Percentiles rank a stretch among this genome's conserved stretches.
These are phyloP conservation scores for Agrochola lychnidis DNA, from an alignment of 2,888 invertebrate genomes.

Conservation along the genomic window DNA sequence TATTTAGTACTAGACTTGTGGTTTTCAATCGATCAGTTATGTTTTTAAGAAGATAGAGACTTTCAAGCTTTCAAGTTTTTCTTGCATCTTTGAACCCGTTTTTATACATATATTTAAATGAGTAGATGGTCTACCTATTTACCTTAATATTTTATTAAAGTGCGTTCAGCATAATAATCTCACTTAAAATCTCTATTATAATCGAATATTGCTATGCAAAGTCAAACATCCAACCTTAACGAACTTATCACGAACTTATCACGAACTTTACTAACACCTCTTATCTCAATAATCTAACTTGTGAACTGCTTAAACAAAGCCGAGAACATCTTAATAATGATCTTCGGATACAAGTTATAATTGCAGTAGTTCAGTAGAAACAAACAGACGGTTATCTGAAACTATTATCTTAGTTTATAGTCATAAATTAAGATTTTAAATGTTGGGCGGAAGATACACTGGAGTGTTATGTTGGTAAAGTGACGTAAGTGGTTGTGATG, in stretches of 20 bases:
- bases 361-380: conserved; percentile 60
- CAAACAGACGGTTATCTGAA: conserved; percentile 65
- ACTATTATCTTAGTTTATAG: conserved; percentile 69
- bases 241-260: conserved; percentile 36
- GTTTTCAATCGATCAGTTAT: no score
- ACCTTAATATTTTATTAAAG: not conserved
- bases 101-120: not conserved
- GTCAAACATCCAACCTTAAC: conserved; percentile 18
- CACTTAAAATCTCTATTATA: not conserved
- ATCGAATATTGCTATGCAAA: conserved; percentile 23
- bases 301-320: conserved; percentile 46
- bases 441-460: conserved; percentile 56
- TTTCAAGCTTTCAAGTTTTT: no score
- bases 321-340: conserved; percentile 57
- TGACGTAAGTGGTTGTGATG: not conserved
- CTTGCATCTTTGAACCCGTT: not conserved
- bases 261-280: conserved; percentile 37
- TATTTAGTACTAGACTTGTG: no score
- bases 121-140: not conserved
- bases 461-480: conserved; percentile 7
- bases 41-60: not conserved
- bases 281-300: conserved; percentile 50
- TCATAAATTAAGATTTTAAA: conserved; percentile 76
- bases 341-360: conserved; percentile 55
- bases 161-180: not conserved